Evolutionary conservation across 2,797 vertebrate genomes (phyloP), one percentile per base, ranked within the genome.

Genomic region (Centroberyx gerrardi): DNA sequence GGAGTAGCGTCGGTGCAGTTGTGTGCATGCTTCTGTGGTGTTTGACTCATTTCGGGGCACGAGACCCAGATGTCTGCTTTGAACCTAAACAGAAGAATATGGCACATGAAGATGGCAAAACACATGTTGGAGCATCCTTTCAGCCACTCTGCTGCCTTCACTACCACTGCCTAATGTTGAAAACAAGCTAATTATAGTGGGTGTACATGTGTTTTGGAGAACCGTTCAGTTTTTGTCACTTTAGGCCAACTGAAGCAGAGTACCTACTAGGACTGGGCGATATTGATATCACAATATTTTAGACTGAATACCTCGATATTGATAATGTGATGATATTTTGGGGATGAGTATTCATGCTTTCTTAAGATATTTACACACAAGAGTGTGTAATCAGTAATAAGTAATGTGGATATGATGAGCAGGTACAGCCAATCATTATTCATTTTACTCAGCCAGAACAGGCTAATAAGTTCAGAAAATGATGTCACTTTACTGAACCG

Each of bases 21-120:
- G 60, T 78, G 72, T 76, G 74, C 77, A 73, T 69, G 73, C 83
- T 86, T 85, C 77, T 90, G 87, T 13, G 27, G 80, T 55, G 77
- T 77, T 86, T 87, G 82, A 84, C 81, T 88, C 78, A 86, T 85
- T 74, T 76, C 42, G 75, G 63, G 66, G 81, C 88, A 83, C 56
- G 51, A 77, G 87, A 78, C 87, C 51, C 88, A 91, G 86, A 92
- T 90, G 88, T 88, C 82, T 80, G 85, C 84, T 89, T 86, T 78
- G 75, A 87, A 79, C 80, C 74, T 76, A 81, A 87, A 87, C 86
- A 86, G 72, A 88, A 67, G 72, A 88, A 86, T 77, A 82, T 78
- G 85, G 66, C 59, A 68, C 33, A 70, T 5, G 66, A 48, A 82
- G 56, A 82, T 71, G 80, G 76, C 56, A 88, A 82, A 87, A 84